Conservation (phyloP, 2,888 invertebrate genomes). For the Monochamus alternatus region DNA sequence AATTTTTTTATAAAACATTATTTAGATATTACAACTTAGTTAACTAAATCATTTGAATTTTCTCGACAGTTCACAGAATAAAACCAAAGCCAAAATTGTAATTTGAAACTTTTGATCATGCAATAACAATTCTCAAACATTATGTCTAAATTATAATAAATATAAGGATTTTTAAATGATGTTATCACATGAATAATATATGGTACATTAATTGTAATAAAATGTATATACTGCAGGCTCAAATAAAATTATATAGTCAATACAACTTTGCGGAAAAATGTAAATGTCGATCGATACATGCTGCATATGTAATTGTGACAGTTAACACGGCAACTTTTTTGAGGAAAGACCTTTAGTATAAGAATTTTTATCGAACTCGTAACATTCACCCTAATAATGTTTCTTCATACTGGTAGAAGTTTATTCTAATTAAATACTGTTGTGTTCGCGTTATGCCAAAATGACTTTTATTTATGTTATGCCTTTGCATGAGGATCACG, state of each 20-base stretch:
- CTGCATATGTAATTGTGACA: conserved; percentile 40
- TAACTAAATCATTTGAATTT: no score
- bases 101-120: no score
- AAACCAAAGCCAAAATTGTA: no score
- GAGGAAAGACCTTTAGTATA: not conserved
- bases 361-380: conserved; percentile 2
- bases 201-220: not conserved
- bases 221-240: conserved; percentile 15
- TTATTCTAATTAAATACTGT: not conserved
- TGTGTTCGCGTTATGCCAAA: conserved; percentile 48
- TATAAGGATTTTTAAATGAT: no score
- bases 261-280: conserved; percentile 42
- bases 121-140: no score
- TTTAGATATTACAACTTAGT: no score
- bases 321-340: conserved; percentile 39
- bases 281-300: conserved; percentile 38
- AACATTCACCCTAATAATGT: not conserved
- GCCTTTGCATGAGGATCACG: conserved; percentile 67
- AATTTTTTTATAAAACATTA: no score
- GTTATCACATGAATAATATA: not conserved
- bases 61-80: no score
- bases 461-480: conserved; percentile 71
- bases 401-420: not conserved
- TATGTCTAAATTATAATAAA: no score
- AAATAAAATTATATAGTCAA: conserved; percentile 21